Conservation (phyloP, 2,888 invertebrate genomes). For the Cephus rjabovi region DNA sequence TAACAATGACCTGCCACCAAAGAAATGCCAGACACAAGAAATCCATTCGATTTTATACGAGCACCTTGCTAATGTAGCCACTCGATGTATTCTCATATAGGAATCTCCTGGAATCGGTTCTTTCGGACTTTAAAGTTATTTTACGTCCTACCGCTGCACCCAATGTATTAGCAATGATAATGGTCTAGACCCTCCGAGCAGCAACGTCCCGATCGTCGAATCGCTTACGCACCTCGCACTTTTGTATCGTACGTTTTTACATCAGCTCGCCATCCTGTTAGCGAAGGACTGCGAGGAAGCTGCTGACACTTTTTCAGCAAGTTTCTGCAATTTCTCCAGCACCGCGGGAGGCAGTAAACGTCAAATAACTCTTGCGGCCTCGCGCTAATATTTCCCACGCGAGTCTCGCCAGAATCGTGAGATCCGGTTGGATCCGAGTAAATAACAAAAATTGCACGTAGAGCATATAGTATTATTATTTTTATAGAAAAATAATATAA, state of each 20-base stretch:
- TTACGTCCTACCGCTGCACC: background rate
- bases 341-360: background rate
- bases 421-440: background rate
- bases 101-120: background rate
- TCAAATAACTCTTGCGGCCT: background rate
- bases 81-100: background rate
- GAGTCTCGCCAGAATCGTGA: background rate
- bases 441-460: background rate
- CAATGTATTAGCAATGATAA: background rate
- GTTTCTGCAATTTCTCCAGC: background rate
- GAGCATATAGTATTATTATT: background rate
- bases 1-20: background rate
- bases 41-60: background rate
- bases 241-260: background rate
- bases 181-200: background rate
- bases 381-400: background rate
- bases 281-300: background rate
- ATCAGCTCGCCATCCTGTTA: background rate
- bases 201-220: background rate
- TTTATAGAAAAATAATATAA: background rate
- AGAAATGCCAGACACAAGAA: background rate
- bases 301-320: background rate
- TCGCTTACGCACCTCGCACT: background rate
- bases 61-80: background rate
- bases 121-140: background rate